A percentile compares a stretch with the other conserved stretches of the same genome.
phyloP scores from a whole-genome alignment of 2,797 vertebrate species.

The Eulemur rubriventer region DNA sequence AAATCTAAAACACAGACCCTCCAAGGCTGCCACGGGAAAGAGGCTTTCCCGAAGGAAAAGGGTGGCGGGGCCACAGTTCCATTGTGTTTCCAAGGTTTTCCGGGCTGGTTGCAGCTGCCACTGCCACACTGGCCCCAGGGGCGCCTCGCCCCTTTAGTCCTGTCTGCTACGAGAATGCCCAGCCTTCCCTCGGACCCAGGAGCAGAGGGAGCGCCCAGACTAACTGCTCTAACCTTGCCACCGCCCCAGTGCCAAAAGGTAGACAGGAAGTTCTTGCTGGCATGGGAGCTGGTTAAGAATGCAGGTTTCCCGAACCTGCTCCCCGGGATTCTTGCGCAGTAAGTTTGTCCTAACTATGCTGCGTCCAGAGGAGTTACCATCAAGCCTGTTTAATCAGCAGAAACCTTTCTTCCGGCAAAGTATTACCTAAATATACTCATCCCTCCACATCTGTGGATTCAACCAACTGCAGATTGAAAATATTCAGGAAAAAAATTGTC shows the following conservation, averaged over 20 bases:
- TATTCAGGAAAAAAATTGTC: background rate
- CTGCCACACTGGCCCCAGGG: background rate
- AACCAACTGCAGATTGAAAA: background rate
- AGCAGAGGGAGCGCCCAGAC: background rate
- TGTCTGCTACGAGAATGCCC: background rate
- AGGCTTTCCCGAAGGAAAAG: background rate
- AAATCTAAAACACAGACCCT: background rate
- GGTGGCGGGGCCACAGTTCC: background rate
- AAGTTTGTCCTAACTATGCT: too few species aligned
- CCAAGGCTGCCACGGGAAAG: background rate
- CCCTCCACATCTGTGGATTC: background rate
- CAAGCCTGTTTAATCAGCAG: background rate
- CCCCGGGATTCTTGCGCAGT: accelerated
- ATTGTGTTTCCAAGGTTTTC: background rate
- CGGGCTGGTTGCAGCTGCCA: background rate
- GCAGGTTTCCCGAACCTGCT: background rate
- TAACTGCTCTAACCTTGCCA: background rate
- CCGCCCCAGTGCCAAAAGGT: background rate
- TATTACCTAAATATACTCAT: background rate
- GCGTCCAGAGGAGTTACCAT: accelerated
- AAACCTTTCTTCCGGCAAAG: background rate
- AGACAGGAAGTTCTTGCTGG: background rate
- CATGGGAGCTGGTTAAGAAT: background rate
- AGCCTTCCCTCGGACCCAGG: background rate
- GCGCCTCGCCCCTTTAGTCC: background rate